Evolutionary conservation across 2,888 invertebrate genomes (phyloP).

Genomic region (Lepetodrilus schrolli): DNA sequence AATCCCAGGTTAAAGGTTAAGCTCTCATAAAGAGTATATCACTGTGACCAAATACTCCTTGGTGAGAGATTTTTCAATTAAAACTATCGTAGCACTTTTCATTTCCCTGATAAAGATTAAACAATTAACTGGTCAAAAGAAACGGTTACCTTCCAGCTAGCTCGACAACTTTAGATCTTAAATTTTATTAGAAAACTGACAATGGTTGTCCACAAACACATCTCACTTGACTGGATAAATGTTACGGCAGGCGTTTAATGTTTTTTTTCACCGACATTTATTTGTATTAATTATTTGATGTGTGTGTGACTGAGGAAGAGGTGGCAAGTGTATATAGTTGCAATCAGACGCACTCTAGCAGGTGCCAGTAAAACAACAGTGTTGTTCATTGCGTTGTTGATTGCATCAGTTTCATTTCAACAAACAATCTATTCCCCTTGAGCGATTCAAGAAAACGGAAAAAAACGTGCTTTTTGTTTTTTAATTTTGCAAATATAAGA

Average conservation of each 20-base stretch:
- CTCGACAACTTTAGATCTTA: background rate
- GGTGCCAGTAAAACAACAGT: background rate
- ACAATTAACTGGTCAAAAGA: too few relatives aligned
- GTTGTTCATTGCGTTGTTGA: background rate
- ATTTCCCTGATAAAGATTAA: too few relatives aligned
- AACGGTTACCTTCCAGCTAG: too few relatives aligned
- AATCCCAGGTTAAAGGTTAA: too few relatives aligned
- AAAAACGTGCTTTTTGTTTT: too few relatives aligned
- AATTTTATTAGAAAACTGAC: background rate
- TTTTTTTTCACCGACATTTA: slow-evolving; percentile 6
- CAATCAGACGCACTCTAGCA: background rate
- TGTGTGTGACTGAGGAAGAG: background rate
- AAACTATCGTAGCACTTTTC: too few relatives aligned
- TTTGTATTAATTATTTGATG: background rate
- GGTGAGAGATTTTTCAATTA: too few relatives aligned
- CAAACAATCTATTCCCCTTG: too few relatives aligned
- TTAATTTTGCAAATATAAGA: too few relatives aligned
- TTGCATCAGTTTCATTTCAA: background rate
- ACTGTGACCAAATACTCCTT: too few relatives aligned
- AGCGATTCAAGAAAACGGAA: too few relatives aligned
- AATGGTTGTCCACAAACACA: background rate
- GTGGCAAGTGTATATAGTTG: slow-evolving; percentile 13
- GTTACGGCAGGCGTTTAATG: background rate
- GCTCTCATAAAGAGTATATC: too few relatives aligned
- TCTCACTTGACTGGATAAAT: background rate